Evolutionary conservation across 2,113 vertebrate species (phyloP).

Genomic region (Misgurnus anguillicaudatus): DNA sequence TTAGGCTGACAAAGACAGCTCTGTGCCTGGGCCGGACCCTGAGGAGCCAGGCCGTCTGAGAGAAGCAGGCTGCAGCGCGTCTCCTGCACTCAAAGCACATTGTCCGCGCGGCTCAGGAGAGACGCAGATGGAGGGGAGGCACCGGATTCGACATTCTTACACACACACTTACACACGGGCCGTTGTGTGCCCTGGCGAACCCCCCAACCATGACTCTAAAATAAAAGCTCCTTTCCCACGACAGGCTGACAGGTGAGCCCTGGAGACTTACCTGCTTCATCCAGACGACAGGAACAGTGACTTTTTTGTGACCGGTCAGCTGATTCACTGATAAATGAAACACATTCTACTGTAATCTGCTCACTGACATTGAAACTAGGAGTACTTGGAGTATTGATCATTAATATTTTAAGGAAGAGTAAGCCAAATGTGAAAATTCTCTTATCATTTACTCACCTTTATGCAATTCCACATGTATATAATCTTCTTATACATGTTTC

Average conservation of each 20-base stretch:
- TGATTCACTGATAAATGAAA: constrained; percentile 21
- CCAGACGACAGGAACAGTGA: constrained; percentile 13
- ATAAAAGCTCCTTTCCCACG: constrained; percentile 55
- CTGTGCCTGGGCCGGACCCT: constrained; percentile 89
- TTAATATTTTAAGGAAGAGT: neutral
- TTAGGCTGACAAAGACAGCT: constrained; percentile 98
- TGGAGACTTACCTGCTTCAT: constrained; percentile 44
- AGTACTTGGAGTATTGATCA: neutral
- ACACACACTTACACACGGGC: constrained; percentile 60
- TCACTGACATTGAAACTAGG: neutral
- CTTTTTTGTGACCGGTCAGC: constrained; percentile 26
- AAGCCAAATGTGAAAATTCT: neutral
- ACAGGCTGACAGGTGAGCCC: constrained; percentile 55
- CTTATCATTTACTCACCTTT: no score
- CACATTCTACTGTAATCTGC: constrained; percentile 29
- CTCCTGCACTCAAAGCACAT: constrained; percentile 91
- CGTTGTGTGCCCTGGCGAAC: neutral
- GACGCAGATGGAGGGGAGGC: constrained; percentile 73
- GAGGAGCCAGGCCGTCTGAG: constrained; percentile 99
- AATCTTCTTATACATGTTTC: no score
- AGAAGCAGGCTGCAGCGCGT: constrained; percentile 88
- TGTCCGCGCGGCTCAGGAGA: constrained; percentile 80
- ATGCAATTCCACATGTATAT: no score
- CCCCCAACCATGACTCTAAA: constrained; percentile 42
- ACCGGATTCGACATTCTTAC: constrained; percentile 73